Evolutionary conservation across 2,888 invertebrate genomes (phyloP), one percentile per base, ranked within the genome.

Genomic region (Nymphalis polychloros): DNA sequence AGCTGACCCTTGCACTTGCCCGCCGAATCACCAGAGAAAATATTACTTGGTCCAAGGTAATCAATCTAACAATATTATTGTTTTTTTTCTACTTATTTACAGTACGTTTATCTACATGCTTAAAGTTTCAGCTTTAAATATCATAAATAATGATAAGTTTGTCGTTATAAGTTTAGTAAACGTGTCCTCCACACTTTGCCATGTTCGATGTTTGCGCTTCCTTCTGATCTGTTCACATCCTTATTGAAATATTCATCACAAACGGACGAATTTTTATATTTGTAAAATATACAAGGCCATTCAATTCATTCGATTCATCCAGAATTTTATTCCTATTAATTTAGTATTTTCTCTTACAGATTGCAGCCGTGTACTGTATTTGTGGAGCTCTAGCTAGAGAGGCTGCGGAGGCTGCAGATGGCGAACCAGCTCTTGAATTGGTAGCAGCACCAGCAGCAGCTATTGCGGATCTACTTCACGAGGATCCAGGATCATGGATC

Each of bases 331-430:
- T 50, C 10, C 19, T 50, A 48, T 48, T 48, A n/a, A 48, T 7
- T 50, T 23, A 6, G 4, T 41, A 4, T 23, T 52, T n/a, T 50
- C 19, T 52, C 16, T 23, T 23, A 7, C 75, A 93, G 93, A 93
- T 94, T 59, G 95, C 96, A 66, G 96, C 97, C 0, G 92, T 97
- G 47, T 97, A 95, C 85, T 96, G 96, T 49, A 94, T 97, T 10
- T 96, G 97, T 63, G 97, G 97, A 0, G 97, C 96, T 0, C 91
- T 97, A 19, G 97, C 97, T 0, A 95, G 96, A 17, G 97, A 97
- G 79, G 96, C 89, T 93, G 97, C 79, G 83, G 96, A 92, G 65
- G 87, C 88, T 0, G 84, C 90, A 0, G 86, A 87, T 0, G 88
- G 75, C 90, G 96, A 90, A 94, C 97, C 74, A 93, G 95, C 89